Conservation (phyloP, 1,140 invertebrate species). For the Drosophila sulfurigaster region DNA sequence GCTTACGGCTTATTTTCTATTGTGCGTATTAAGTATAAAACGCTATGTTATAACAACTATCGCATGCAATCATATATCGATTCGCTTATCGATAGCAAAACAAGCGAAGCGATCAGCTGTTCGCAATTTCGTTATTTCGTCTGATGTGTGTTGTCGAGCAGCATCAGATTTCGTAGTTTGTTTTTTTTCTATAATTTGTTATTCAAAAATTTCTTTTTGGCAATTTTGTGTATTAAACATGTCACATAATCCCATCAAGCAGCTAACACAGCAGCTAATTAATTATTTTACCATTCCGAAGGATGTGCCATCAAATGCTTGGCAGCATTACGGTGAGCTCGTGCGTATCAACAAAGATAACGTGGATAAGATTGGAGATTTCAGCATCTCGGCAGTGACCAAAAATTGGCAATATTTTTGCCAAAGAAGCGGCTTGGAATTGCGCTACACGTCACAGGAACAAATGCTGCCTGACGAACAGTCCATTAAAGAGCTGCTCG, state of each 20-base stretch:
- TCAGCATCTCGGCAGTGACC: conserved; percentile 39
- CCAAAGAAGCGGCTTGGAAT: neutral
- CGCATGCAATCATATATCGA: too few species aligned
- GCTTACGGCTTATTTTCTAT: too few species aligned
- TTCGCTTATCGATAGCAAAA: too few species aligned
- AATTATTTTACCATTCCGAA: conserved; percentile 30
- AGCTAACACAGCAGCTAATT: conserved; percentile 38
- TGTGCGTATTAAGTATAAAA: too few species aligned
- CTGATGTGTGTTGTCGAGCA: neutral
- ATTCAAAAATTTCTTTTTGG: neutral
- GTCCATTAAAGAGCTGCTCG: conserved; percentile 28
- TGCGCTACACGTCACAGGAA: neutral
- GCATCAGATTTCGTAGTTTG: neutral
- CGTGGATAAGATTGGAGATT: conserved; percentile 32
- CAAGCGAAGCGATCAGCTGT: too few species aligned
- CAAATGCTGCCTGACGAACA: conserved; percentile 27
- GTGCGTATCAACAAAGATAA: conserved; percentile 48
- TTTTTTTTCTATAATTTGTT: neutral
- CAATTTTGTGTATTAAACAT: conserved; percentile 1
- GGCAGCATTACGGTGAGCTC: conserved; percentile 50
- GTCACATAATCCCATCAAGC: conserved; percentile 27
- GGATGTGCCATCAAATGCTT: neutral
- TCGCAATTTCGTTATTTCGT: too few species aligned
- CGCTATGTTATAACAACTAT: too few species aligned
- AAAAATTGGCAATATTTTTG: conserved; percentile 45